Evolutionary conservation across 1,140 invertebrate species (phyloP), one percentile per base, ranked within the genome.

Genomic region (Drosophila tani): DNA sequence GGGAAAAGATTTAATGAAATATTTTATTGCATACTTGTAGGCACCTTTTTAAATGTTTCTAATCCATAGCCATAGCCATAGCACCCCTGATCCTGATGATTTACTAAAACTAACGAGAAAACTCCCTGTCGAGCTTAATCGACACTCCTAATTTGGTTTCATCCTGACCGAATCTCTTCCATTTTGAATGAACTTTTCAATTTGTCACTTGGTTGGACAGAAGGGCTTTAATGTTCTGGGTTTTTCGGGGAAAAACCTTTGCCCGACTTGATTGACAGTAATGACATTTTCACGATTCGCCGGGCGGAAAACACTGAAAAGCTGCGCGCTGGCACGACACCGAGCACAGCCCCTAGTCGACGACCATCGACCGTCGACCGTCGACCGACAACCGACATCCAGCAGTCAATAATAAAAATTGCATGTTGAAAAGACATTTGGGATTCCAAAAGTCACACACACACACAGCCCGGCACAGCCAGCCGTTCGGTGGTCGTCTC

Each of bases 381-480:
- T 35, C 40, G 17, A 29, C 21, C 64, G 46, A 53, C 73, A 79
- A 79, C 70, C 80, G 75, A 83, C 82, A 57, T 27, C 40, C 74
- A 55, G 53, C 75, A 87, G 84, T 87, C 84, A 88, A 88, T 88
- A 88, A 87, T 88, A 87, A 87, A 87, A 87, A 88, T 87, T 87
- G 84, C 84, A 87, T 87, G 84, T 87, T 81, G 84, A 80, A 69
- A 81, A 87, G 80, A 88, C 84, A 87, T 87, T 87, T 87, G 84
- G 84, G 84, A 88, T 69, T 80, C 80, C 81, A 75, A 65, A 78
- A 85, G 68, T 86, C 83, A 82, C 79, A 82, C 75, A 82, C 51
- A 53, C 21, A 24, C 50, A 55, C 3, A n/a, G 9, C 8, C 8
- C 32, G 8, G 32, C 24, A 21, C 69, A 81, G 27, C 45, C 71